A percentile compares a stretch with the other conserved stretches of the same genome.
Conservation (phyloP, 2,888 invertebrate species). For the Idaea biselata region DNA sequence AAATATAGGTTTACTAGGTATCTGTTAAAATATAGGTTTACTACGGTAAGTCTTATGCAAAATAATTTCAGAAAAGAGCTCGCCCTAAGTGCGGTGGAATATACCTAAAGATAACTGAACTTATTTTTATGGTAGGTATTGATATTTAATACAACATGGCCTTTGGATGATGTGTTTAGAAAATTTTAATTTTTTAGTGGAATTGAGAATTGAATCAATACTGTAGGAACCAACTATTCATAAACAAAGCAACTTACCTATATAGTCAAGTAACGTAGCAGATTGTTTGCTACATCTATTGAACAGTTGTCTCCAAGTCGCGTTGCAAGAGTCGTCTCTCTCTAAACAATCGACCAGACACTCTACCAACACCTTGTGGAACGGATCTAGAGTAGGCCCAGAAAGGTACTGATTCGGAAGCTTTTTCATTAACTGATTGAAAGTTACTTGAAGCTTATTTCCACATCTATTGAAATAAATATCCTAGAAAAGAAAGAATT, state of each 20-base stretch:
- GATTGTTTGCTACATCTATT: slow-evolving; percentile 84
- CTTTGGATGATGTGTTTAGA: too few relatives aligned
- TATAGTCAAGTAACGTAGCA: slow-evolving; percentile 82
- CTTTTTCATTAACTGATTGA: slow-evolving; percentile 85
- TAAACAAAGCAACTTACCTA: slow-evolving; percentile 57
- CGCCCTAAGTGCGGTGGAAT: too few relatives aligned
- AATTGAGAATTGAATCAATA: not conserved
- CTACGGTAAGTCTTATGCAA: too few relatives aligned
- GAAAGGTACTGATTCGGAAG: slow-evolving; percentile 76
- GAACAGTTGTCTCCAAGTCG: slow-evolving; percentile 85
- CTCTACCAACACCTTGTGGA: slow-evolving; percentile 79
- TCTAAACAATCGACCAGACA: slow-evolving; percentile 82
- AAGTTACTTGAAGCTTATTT: slow-evolving; percentile 72
- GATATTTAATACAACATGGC: too few relatives aligned
- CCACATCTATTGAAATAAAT: slow-evolving; percentile 69
- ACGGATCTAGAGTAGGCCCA: slow-evolving; percentile 64
- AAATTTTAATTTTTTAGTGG: too few relatives aligned
- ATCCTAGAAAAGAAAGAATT: slow-evolving; percentile 49
- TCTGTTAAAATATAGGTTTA: too few relatives aligned
- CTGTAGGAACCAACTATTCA: not conserved
- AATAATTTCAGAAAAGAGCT: too few relatives aligned
- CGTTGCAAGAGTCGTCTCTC: slow-evolving; percentile 83
- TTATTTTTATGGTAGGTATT: too few relatives aligned
- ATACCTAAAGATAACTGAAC: too few relatives aligned
- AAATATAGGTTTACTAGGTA: too few relatives aligned